Evolutionary conservation across 2,797 vertebrate genomes (phyloP), one percentile per base, ranked within the genome.

Genomic region (Syncerus caffer): DNA sequence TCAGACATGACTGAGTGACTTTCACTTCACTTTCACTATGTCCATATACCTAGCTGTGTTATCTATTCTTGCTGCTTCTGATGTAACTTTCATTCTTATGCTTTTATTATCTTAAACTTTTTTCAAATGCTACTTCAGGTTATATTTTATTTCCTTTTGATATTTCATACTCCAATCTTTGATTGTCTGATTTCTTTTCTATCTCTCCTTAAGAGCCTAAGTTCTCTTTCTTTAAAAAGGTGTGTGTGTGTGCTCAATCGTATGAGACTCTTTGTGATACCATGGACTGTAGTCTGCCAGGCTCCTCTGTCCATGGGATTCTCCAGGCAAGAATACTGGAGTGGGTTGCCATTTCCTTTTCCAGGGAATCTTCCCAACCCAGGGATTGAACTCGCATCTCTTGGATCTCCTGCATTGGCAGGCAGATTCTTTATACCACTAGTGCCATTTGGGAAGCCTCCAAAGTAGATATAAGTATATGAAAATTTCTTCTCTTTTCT

Each of bases 221-320:
- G 4, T 92, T 96, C 29, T 55, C 42, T 93, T 97, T 90, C 51
- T 47, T 89, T 89, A 64, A 80, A 74, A 91, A 87, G 14, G 25
- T 34, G 34, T 71, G 34, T 71, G 31, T 64, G 12, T 42, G 71
- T 74, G 71, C 6, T 74, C 23, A 74, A 21, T 42, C 12, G 25
- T 14, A 42, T 74, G 71, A 74, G 71, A 74, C 12, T 74, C 34
- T 74, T 42, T 74, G 38, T 42, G 21, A 74, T 9, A 21, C 71
- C 38, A 25, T 13, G 71, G 6, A 74, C 38, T 42, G 38, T 74
- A 74, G 38, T 4, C 12, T 15, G 23, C 38, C 23, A 74, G 71
- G 12, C 2, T 74, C 71, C 38, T 74, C 38, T 74, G 12, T 74
- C 67, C 34, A 74, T 74, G 67, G 67, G 12, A 74, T 25, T 74